These are phyloP conservation scores for Rafetus swinhoei DNA, from an alignment of 2,113 vertebrate species.

Conservation along the genomic window DNA sequence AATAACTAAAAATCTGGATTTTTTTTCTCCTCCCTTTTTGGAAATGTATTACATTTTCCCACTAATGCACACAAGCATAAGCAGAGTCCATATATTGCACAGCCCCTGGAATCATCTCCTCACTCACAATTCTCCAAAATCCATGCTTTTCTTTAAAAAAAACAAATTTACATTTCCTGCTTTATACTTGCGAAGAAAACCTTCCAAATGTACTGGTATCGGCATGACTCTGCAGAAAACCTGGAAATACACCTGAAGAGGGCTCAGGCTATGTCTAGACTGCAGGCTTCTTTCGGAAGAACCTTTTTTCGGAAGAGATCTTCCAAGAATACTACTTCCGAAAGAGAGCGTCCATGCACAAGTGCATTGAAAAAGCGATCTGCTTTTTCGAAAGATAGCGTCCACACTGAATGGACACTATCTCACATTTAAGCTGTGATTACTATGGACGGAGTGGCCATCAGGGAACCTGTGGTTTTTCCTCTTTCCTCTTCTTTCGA, in stretches of 20 bases:
- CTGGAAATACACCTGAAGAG: background rate
- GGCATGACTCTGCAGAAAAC: background rate
- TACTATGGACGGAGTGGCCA: no score
- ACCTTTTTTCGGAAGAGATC: no score
- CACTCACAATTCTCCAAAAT: background rate
- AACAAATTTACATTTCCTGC: background rate
- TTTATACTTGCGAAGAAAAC: background rate
- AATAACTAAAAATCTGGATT: background rate
- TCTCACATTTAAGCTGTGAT: no score
- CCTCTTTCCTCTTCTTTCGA: no score
- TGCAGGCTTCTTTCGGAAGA: no score
- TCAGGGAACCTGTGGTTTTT: no score
- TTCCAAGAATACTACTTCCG: no score
- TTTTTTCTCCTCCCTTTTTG: background rate
- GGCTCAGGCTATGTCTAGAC: no score
- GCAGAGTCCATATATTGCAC: background rate
- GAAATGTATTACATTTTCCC: background rate
- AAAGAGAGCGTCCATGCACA: no score
- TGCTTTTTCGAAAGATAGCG: no score
- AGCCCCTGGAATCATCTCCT: background rate
- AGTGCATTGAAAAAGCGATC: no score
- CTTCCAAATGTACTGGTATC: background rate
- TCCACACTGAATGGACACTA: no score
- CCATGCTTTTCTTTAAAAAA: background rate
- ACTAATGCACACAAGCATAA: background rate